These are phyloP conservation scores for Sarcophaga caerulescens DNA, from an alignment of 2,888 invertebrate species.

Conservation along the genomic window DNA sequence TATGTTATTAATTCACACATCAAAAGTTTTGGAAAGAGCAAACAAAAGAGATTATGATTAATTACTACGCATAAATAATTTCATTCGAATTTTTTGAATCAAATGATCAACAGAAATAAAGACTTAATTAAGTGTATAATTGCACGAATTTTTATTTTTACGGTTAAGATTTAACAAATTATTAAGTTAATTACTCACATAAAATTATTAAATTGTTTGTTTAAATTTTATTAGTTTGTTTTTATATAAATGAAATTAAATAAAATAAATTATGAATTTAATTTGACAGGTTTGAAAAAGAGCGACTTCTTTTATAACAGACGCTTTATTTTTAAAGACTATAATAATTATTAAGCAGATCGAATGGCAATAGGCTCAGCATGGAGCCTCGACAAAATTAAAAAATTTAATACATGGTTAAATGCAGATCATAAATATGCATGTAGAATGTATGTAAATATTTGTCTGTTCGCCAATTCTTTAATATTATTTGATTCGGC, in stretches of 20 bases:
- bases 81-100: not conserved
- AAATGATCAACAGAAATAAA: slow-evolving; percentile 17
- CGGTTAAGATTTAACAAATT: not conserved
- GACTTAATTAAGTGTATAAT: slow-evolving; percentile 39
- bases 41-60: slow-evolving; percentile 44
- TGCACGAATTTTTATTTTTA: slow-evolving; percentile 17
- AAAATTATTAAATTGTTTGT: not conserved
- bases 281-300: not conserved
- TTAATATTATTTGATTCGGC: too few species aligned
- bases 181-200: not conserved
- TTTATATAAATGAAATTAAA: not conserved
- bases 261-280: not conserved
- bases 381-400: too few species aligned
- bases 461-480: too few species aligned
- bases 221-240: not conserved
- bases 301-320: too few species aligned
- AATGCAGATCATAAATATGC: too few species aligned
- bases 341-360: too few species aligned
- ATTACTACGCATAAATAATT: slow-evolving; percentile 38
- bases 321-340: too few species aligned
- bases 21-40: not conserved
- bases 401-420: too few species aligned
- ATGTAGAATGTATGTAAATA: too few species aligned
- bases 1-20: slow-evolving; percentile 17
- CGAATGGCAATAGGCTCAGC: too few species aligned